Evolutionary conservation across 2,113 vertebrate species (phyloP).

Genomic region (Hippocampus guttulatus): DNA sequence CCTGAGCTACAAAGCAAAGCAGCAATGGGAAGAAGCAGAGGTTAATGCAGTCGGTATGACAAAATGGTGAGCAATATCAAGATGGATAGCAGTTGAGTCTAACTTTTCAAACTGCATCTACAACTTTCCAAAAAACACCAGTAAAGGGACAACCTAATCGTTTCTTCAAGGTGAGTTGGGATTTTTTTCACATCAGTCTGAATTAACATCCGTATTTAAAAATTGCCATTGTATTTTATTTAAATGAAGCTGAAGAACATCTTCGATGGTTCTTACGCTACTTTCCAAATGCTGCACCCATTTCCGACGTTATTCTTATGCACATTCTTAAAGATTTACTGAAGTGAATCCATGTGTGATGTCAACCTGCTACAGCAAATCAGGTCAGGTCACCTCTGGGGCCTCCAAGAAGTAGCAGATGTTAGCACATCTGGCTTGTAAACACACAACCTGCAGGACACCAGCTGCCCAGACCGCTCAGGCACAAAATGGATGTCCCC

Average conservation of each 20-base stretch:
- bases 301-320: background rate
- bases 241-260: background rate
- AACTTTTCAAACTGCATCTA: constrained; percentile 5
- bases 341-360: constrained; percentile 1
- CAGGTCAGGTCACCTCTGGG: constrained; percentile 45
- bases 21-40: constrained; percentile 19
- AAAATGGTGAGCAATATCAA: background rate
- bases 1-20: constrained; percentile 75
- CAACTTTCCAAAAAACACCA: constrained; percentile 1
- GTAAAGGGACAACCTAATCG: constrained; percentile 1
- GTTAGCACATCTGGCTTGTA: constrained; percentile 58
- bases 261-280: background rate
- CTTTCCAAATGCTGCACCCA: background rate
- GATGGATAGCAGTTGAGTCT: constrained; percentile 6
- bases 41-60: constrained; percentile 13
- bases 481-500: constrained; percentile 3
- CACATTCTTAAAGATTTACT: background rate
- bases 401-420: constrained; percentile 57
- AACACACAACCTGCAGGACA: constrained; percentile 54
- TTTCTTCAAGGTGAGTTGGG: background rate
- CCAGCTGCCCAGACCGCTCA: constrained; percentile 18
- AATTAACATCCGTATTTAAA: background rate
- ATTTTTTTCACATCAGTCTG: background rate
- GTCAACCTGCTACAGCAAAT: constrained; percentile 24
- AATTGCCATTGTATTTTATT: background rate